These are phyloP conservation scores for Eidolon dupreanum DNA, from an alignment of 2,797 vertebrate species.

Conservation along the genomic window DNA sequence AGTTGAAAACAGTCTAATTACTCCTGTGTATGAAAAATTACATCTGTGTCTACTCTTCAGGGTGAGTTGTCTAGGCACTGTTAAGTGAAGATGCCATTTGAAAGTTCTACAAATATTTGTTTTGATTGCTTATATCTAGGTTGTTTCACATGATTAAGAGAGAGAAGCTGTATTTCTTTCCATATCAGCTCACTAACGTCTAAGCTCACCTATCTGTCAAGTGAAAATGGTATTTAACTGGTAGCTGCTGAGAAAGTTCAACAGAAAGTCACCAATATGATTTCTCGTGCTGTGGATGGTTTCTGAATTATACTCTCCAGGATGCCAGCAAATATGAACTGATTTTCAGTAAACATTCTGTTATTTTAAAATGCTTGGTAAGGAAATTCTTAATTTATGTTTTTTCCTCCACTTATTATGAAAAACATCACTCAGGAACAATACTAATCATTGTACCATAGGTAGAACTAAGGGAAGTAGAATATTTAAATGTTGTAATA, in stretches of 20 bases:
- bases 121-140: conserved; percentile 57
- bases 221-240: conserved; percentile 37
- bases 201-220: neutral
- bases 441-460: conserved; percentile 48
- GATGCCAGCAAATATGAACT: neutral
- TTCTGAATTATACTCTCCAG: conserved; percentile 22
- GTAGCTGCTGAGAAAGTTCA: conserved; percentile 18
- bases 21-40: neutral
- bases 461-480: conserved; percentile 52
- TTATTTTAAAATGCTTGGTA: conserved; percentile 38
- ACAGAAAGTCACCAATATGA: neutral
- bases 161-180: conserved; percentile 35
- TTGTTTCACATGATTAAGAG: conserved; percentile 57
- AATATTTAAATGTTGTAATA: conserved; percentile 57
- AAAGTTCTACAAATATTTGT: conserved; percentile 50
- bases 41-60: accelerated
- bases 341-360: conserved; percentile 41
- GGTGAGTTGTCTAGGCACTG: neutral
- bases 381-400: conserved; percentile 70
- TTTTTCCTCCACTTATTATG: conserved; percentile 64
- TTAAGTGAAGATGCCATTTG: neutral
- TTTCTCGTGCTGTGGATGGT: neutral
- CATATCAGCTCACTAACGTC: neutral
- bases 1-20: neutral
- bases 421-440: conserved; percentile 64